Base-by-base conservation (phyloP, 2,797 vertebrate species). In the Tokudaia tokunoshimensis region DNA sequence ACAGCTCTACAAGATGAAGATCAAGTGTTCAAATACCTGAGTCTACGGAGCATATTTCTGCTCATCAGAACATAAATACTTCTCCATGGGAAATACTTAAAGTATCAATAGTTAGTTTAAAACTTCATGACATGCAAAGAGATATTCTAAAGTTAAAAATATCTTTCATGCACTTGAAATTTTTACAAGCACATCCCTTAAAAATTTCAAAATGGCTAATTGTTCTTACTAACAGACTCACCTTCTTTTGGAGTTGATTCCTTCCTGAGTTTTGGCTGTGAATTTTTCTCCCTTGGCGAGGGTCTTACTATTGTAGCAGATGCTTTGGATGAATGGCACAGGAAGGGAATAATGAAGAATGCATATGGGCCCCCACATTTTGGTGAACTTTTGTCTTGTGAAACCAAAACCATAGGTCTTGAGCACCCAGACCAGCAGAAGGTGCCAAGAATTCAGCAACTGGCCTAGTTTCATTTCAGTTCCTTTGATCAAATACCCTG, bases 91-190 rank as follows among this genome's bases (percentile, higher is more conserved):
- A 50, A 89, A 61, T n/a, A 61, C 11, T 89, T 72, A 67, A 86
- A 83, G 29, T 75, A 41, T n/a, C 55, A 65, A 44, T 82, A 41
- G 13, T 26, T 52, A 61, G 44, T 81, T 63, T 85, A 72, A 80
- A 89, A 74, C 65, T 47, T 2, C 41, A 26, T 44, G 57, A 34
- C 3, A 7, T 34, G 12, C 34, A 47, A 82, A 76, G 63, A 65
- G 91, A 67, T 86, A 86, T 29, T 89, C 13, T 86, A 75, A 92
- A 93, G 63, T 65, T 44, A 72, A 92, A 93, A 84, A 29, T 88
- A 31, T 44, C 24, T 55, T 55, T 76, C 47, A 1, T 76, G 50
- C 80, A 44, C 88, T 80, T 61, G 20, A 88, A 89, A 52, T 3
- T 34, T 79, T 87, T 1, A 11, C 19, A 65, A 70, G 9, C 3